These are phyloP conservation scores for Dicrostonyx torquatus DNA, from an alignment of 2,797 vertebrate genomes.

Conservation along the genomic window DNA sequence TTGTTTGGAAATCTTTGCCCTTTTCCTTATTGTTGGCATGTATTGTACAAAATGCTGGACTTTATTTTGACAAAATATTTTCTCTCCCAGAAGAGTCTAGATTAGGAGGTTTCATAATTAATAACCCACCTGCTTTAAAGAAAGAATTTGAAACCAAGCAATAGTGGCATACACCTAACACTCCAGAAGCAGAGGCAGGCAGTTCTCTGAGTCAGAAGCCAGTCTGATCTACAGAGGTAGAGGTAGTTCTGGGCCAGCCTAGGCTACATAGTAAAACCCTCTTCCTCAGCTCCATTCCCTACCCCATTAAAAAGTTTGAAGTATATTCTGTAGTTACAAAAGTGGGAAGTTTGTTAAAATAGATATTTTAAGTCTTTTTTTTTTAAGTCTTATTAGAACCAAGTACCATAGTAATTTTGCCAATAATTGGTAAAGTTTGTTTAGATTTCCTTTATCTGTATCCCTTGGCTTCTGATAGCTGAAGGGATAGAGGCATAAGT, in stretches of 20 bases:
- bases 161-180: no score
- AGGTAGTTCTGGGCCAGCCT: neutral
- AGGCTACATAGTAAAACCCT: neutral
- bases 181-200: neutral
- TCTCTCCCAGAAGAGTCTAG: neutral
- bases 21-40: neutral
- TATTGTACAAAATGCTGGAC: neutral
- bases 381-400: neutral
- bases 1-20: neutral
- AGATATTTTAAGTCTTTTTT: neutral
- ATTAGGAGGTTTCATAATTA: constrained; percentile 7
- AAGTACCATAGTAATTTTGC: neutral
- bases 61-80: neutral
- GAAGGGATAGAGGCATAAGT: constrained; percentile 32
- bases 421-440: constrained; percentile 2
- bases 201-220: neutral
- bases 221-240: neutral
- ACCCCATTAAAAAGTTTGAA: constrained; percentile 12
- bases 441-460: constrained; percentile 33
- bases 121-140: constrained; percentile 49
- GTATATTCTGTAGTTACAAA: neutral
- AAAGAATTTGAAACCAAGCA: constrained; percentile 14
- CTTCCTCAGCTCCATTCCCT: neutral
- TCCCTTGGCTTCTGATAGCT: constrained; percentile 56
- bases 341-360: neutral